Evolutionary conservation across 2,888 invertebrate genomes (phyloP), one percentile per base, ranked within the genome.

Genomic region (Pristionchus mayeri): DNA sequence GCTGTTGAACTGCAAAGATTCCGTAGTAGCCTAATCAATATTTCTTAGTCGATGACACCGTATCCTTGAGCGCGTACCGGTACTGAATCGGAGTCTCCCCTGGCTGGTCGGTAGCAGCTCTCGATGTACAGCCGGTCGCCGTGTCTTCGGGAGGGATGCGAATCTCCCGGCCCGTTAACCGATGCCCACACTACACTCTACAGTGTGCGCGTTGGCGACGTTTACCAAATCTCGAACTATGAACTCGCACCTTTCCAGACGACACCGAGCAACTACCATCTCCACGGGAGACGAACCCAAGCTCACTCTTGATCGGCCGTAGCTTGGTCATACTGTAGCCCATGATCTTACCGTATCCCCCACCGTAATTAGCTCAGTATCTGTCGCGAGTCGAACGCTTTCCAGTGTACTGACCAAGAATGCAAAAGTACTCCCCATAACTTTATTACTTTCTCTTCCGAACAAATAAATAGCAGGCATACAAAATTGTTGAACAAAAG

Each of bases 1-100:
- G 27, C 84, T 86, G 80, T 89, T 89, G 57, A 88, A 67, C 87
- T 87, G 84, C 48, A 86, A 85, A 16, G 11, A n/a, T n/a, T n/a
- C n/a, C n/a, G n/a, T n/a, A n/a, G n/a, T n/a, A n/a, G n/a, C n/a
- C 44, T 9, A 44, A 44, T 44, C 44, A 44, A 44, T 44, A 44
- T 44, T 9, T 44, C 13, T 9, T 13, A 44, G 44, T 44, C 44
- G 6, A 6, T 44, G 44, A 9, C 44, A 44, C 44, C 7, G 13
- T 44, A 44, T 9, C 13, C 44, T 44, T 44, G 7, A 44, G 7
- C 44, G 13, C 44, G 3, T 37, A 63, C 63, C 63, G 63, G 30
- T 34, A 63, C 63, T 21, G 34, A 34, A 18, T 79, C 79, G 54
- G 79, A 27, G 21, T 79, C 54, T 13, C 79, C 81, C 9, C n/a